Evolutionary conservation across 2,797 vertebrate species (phyloP).

Genomic region (Rhincodon typus): DNA sequence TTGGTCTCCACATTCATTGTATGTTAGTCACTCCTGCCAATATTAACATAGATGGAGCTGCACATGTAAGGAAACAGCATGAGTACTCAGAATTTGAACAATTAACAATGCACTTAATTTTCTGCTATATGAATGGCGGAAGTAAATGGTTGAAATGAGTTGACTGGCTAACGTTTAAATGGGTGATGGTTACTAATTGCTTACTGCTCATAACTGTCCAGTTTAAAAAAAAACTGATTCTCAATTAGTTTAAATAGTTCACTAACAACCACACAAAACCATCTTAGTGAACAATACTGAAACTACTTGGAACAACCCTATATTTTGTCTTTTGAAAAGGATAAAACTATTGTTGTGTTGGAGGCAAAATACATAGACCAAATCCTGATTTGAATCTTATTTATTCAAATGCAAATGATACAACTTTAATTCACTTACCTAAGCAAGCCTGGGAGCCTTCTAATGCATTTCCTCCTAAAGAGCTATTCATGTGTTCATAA

Average conservation of each 20-base stretch:
- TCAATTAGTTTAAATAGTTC: not conserved
- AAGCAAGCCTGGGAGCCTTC: slow-evolving; percentile 91
- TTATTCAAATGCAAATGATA: not conserved
- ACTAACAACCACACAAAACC: not conserved
- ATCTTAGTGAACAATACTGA: not conserved
- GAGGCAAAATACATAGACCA: not conserved
- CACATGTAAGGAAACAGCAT: not conserved
- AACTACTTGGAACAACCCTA: not conserved
- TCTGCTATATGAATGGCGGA: not conserved
- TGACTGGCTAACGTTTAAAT: too few species aligned
- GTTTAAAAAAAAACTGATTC: not conserved
- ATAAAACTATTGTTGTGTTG: not conserved
- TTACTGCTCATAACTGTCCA: not conserved
- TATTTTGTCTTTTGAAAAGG: not conserved
- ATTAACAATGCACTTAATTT: not conserved
- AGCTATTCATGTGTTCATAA: slow-evolving; percentile 95
- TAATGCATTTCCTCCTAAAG: slow-evolving; percentile 68
- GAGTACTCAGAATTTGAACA: not conserved
- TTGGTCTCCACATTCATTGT: not conserved
- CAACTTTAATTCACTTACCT: slow-evolving; percentile 59
- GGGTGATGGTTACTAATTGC: not conserved
- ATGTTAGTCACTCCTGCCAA: not conserved
- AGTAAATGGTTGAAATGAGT: not conserved
- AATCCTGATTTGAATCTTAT: not conserved
- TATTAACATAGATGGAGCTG: not conserved